Evolutionary conservation across 2,797 vertebrate species (phyloP), one percentile per base, ranked within the genome.

Genomic region (Eurystomus glaucurus): DNA sequence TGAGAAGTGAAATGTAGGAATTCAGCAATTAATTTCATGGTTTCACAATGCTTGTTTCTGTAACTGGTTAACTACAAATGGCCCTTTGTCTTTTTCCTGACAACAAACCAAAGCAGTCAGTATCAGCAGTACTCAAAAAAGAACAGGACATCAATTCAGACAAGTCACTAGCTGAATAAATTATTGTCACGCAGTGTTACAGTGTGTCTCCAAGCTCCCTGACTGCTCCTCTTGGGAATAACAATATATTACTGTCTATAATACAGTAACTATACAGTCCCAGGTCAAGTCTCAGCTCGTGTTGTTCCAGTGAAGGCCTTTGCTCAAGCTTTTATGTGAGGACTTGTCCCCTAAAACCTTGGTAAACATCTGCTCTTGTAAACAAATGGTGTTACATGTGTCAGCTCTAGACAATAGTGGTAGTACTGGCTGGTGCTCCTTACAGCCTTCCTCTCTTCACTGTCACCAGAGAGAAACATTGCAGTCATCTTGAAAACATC

Each of bases 11-110:
- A 87, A 85, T 23, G 14, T 22, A 72, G n/a, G 13, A 79, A 84
- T 76, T 65, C 69, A 81, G 55, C 81, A 70, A 82, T 75, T 77
- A 72, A 88, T 79, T 94, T 91, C 25, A 37, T 41, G 5, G 72
- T 80, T 90, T 93, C 62, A 74, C 31, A 26, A 31, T 57, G 21
- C 18, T 96, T 1, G 2, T 93, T 96, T 92, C 64, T 35, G 4
- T 85, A 82, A 94, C 48, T 78, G 54, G 46, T 58, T 71, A 65
- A 83, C 23, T 52, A 43, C 74, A 77, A 85, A 66, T 31, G 11
- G 3, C 26, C 48, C 35, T 94, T 86, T 92, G 51, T 92, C 45
- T 88, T 93, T 79, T 93, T 71, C n/a, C 57, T 93, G 76, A 65
- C 76, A 90, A 43, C 35, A 66, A 39, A 17, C 41, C 58, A 82